These are phyloP conservation scores for Anabacerthia variegaticeps DNA, from an alignment of 2,797 vertebrate species.

Conservation along the genomic window DNA sequence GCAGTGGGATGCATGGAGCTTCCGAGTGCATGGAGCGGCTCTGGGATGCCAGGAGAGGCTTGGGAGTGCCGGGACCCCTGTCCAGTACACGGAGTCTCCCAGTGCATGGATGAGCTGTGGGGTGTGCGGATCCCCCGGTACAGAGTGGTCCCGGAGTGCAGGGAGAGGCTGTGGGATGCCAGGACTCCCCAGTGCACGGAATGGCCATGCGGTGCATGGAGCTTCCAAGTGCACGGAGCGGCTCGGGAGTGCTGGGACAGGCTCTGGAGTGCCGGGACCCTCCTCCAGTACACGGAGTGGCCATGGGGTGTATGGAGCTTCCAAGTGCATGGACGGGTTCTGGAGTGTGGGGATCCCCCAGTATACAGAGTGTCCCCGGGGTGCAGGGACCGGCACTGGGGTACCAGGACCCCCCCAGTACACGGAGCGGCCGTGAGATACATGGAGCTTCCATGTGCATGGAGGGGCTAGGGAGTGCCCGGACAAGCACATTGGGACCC, in stretches of 20 bases:
- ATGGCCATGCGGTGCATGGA: neutral
- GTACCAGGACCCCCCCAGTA: rapidly evolving
- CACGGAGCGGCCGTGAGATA: neutral
- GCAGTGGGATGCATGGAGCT: neutral
- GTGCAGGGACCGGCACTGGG: neutral
- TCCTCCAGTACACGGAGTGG: neutral
- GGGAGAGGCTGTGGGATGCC: neutral
- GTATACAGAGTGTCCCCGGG: neutral
- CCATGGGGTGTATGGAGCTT: neutral
- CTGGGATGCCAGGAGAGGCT: neutral
- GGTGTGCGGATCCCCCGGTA: neutral
- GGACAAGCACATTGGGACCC: too few species aligned
- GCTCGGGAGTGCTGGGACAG: neutral
- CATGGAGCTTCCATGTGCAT: neutral
- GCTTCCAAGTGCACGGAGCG: neutral
- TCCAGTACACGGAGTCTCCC: neutral
- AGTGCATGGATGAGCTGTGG: neutral
- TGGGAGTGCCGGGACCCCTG: neutral
- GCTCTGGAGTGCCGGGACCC: neutral
- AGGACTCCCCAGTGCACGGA: neutral
- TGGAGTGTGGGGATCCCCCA: neutral
- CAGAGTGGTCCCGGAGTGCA: neutral
- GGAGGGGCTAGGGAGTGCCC: neutral
- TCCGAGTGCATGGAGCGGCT: neutral
- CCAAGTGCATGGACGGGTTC: neutral